Percentiles rank a stretch among this genome's conserved stretches.
Conservation (phyloP, 1,140 invertebrate species). For the Meloidogyne floridensis region DNA sequence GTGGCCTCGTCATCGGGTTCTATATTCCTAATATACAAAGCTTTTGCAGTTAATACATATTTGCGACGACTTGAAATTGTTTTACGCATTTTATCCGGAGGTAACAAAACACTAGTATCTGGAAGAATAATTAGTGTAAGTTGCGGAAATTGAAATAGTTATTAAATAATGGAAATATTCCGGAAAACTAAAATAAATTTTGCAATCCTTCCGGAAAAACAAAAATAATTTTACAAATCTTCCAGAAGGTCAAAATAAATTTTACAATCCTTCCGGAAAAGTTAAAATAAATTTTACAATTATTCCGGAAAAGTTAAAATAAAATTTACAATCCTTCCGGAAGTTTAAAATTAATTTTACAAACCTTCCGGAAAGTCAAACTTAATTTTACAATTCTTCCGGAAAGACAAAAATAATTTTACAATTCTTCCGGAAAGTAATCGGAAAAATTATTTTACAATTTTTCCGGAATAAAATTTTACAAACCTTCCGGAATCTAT, state of each 20-base stretch:
- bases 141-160: too few species aligned
- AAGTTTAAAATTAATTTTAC: not conserved
- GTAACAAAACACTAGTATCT: not conserved
- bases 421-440: not conserved
- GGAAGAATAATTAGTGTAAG: not conserved
- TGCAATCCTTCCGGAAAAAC: not conserved
- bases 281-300: not conserved
- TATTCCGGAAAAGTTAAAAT: not conserved
- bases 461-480: not conserved
- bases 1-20: constrained; percentile 7
- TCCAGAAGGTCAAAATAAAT: not conserved
- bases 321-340: not conserved
- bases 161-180: too few species aligned
- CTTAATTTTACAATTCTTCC: not conserved
- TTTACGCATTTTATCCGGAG: not conserved
- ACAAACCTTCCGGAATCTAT: too few species aligned
- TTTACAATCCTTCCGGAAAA: not conserved
- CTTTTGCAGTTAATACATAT: constrained; percentile 9
- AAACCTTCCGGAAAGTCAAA: too few species aligned
- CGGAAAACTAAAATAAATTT: not conserved
- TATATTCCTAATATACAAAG: constrained; percentile 4
- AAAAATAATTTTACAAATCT: not conserved
- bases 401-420: not conserved
- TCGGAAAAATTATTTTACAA: not conserved
- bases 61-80: not conserved